phyloP scores from a whole-genome alignment of 2,888 invertebrate genomes.

The Dinocampus coccinellae region DNA sequence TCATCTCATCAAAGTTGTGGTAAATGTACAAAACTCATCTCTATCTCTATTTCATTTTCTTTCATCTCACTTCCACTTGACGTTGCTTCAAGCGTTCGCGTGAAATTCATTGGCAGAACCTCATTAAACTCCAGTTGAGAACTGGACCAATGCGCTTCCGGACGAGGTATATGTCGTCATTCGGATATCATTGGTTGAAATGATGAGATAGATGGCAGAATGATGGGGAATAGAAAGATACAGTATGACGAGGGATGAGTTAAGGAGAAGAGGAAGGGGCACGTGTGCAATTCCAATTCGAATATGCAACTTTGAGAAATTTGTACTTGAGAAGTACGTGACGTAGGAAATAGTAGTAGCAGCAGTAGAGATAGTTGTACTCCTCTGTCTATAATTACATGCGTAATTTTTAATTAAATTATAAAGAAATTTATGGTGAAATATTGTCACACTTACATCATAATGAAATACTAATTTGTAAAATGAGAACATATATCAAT shows the following conservation, averaged over 20 bases:
- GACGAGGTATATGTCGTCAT: slow-evolving; percentile 31
- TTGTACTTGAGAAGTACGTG: slow-evolving; percentile 19
- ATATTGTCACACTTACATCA: too few relatives aligned
- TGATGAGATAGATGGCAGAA: background rate
- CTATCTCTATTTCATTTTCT: background rate
- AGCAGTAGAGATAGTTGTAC: slow-evolving; percentile 5
- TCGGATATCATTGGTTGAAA: slow-evolving; percentile 33
- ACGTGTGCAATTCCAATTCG: slow-evolving; percentile 12
- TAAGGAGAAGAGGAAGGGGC: too few relatives aligned
- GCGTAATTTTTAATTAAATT: background rate
- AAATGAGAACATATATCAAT: too few relatives aligned
- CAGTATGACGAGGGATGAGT: too few relatives aligned
- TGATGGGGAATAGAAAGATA: background rate
- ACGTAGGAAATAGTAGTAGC: too few relatives aligned
- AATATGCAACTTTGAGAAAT: slow-evolving; percentile 31
- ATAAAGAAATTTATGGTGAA: background rate
- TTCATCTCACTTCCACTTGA: background rate
- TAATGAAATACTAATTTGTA: too few relatives aligned
- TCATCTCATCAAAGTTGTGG: background rate
- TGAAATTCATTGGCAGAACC: slow-evolving; percentile 28
- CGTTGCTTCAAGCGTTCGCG: background rate
- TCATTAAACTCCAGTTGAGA: slow-evolving; percentile 42
- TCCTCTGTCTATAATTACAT: background rate
- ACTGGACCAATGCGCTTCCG: slow-evolving; percentile 35
- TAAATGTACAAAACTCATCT: background rate